Evolutionary conservation across 2,888 invertebrate species (phyloP).

Genomic region (Drosophila picticornis): DNA sequence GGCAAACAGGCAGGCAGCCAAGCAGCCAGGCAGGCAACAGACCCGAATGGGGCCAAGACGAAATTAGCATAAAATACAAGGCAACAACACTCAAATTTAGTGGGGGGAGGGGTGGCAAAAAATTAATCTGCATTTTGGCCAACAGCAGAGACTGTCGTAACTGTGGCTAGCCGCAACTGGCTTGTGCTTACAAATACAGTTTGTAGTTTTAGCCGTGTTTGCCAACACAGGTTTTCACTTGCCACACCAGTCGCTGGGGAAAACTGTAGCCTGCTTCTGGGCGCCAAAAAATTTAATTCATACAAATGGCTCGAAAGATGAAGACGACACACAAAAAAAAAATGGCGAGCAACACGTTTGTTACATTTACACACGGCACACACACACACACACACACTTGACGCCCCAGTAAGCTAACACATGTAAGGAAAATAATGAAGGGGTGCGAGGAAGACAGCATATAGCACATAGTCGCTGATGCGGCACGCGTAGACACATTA

Average conservation of each 20-base stretch:
- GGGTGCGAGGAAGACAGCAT: conserved; percentile 27
- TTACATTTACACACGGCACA: conserved; percentile 39
- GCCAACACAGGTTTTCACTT: conserved; percentile 51
- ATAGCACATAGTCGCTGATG: conserved; percentile 36
- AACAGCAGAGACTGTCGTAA: conserved; percentile 1
- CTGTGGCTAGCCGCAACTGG: conserved; percentile 8
- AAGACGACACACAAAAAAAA: background rate
- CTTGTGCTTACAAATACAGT: conserved; percentile 11
- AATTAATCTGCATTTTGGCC: conserved; percentile 57
- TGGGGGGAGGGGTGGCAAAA: conserved; percentile 28
- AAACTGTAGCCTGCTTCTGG: conserved; percentile 44
- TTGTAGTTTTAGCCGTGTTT: conserved; percentile 28
- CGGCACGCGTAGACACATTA: conserved; percentile 77
- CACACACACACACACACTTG: conserved; percentile 1
- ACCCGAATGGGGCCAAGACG: conserved; percentile 24
- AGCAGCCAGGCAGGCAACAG: conserved; percentile 12
- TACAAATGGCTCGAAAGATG: conserved; percentile 54
- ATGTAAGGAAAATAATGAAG: conserved; percentile 5
- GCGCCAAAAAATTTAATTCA: conserved; percentile 58
- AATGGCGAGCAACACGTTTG: conserved; percentile 25
- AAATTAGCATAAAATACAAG: conserved; percentile 65
- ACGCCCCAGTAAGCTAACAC: conserved; percentile 23
- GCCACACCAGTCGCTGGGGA: conserved; percentile 36
- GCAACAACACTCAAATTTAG: conserved; percentile 42
- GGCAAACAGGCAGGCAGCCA: background rate